Base-by-base conservation (phyloP, 2,113 vertebrate genomes). In the Microtus pennsylvanicus region DNA sequence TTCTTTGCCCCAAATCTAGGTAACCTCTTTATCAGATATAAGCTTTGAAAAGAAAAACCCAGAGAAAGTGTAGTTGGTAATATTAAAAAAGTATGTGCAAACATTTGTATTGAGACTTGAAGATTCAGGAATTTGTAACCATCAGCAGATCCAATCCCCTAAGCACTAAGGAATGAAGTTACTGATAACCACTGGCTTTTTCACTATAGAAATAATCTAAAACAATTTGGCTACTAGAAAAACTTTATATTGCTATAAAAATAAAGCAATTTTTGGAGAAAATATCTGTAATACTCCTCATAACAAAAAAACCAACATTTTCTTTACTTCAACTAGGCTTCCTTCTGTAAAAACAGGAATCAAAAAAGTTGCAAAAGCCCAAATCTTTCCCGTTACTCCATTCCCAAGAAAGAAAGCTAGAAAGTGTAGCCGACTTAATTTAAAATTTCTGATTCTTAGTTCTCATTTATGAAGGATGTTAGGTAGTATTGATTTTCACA, bases 181-280 rank as follows among this genome's bases (percentile, higher is more conserved):
- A 38, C 17, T 35, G 13, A 78, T 63, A 89, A 63, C 38, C 1
- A 55, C 16, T 35, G 75, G 38, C 3, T 75, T 69, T 19, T 90
- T n/a, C 22, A 92, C 17, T 74, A 86, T 38, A n/a, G 85, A 92
- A 93, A 95, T 45, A 89, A 67, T 42, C 22, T 17, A 55, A 35
- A 87, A 67, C 17, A 11, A 16, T 35, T 38, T 72, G 50, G 70
- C 47, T 77, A 93, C 11, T n/a, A 30, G n/a, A 45, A 70, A 35
- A 67, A 80, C 9, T 77, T 21, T 91, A 16, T 65, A 72, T 67
- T 75, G 72, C 24, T 65, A 55, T 63, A 65, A 93, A 81, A 75
- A 75, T 24, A 81, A 10, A 69, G 11, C 55, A 58, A 21, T 35
- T 13, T 78, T 47, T 0, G 81, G 28, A 89, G 33, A 86, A 94